Base-by-base conservation (phyloP, 2,113 vertebrate genomes). In the Meleagris gallopavo region DNA sequence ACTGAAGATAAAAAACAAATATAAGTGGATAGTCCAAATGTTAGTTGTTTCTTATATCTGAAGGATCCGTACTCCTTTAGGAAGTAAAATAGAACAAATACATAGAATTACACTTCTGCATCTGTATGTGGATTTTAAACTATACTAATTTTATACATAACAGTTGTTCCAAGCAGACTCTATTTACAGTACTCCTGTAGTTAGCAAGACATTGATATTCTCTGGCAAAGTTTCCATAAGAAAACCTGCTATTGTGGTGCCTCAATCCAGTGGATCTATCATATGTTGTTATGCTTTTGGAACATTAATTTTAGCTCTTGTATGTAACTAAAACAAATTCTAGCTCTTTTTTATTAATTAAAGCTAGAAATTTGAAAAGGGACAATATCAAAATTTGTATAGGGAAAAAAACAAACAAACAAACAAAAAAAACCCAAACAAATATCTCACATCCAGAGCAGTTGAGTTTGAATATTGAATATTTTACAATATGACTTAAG, bases 61-160 rank as follows among this genome's bases (percentile, higher is more conserved):
- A 79, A 83, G 77, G 90, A 94, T 87, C 48, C 9, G 22, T 20
- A 13, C 3, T 12, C 10, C 46, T 2, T 50, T 32, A n/a, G 73
- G 74, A 82, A 77, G 18, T 10, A 30, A 72, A 72, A 52, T 54
- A 73, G 86, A 94, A 73, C 21, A 90, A 94, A 95, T 88, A 95
- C 83, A 96, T 57, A 94, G 34, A 85, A 70, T 71, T 90, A 75
- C 40, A 65, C 61, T 77, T 85, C 71, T 94, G 62, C 95, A 91
- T 96, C 89, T 94, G 58, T 57, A 87, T 82, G 48, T 86, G 89
- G 95, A 97, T 97, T 96, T 97, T 96, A 95, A 98, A 96, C 70
- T 95, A 88, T 90, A 80, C 75, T 97, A 97, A 97, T 97, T 98
- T 97, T 96, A 97, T 74, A 84, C 69, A 38, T 71, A 96, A 86